A percentile compares a stretch with the other conserved stretches of the same genome.
Conservation (phyloP, 2,797 vertebrate species). For the Artibeus lituratus region DNA sequence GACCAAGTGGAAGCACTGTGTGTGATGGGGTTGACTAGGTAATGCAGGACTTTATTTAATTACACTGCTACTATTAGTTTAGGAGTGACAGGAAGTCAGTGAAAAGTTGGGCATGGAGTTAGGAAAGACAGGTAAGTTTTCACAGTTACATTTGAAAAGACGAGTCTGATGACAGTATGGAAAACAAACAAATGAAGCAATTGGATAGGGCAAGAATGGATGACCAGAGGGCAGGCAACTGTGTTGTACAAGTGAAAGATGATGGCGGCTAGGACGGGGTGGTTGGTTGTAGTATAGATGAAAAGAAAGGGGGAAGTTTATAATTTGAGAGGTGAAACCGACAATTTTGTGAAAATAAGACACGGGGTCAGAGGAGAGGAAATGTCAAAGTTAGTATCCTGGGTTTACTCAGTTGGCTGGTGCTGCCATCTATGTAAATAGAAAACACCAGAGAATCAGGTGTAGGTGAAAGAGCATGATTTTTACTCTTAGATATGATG, state of each 20-base stretch:
- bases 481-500: not conserved
- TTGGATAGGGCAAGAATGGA: not conserved
- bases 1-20: not conserved
- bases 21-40: not conserved
- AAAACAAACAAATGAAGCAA: not conserved
- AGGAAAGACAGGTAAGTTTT: not conserved
- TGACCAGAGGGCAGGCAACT: not conserved
- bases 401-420: not conserved
- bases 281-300: not conserved
- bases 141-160: not conserved
- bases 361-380: not conserved
- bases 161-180: not conserved
- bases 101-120: not conserved
- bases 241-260: not conserved
- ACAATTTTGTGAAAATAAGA: not conserved
- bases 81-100: conserved; percentile 17
- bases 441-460: not conserved
- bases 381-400: not conserved
- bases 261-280: not conserved
- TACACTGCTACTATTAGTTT: not conserved
- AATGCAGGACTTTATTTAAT: not conserved
- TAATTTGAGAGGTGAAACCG: not conserved
- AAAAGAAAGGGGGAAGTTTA: not conserved
- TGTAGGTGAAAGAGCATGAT: not conserved
- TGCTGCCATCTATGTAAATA: not conserved